Conservation (phyloP, 2,113 vertebrate genomes). For the Hemibagrus wyckioides region DNA sequence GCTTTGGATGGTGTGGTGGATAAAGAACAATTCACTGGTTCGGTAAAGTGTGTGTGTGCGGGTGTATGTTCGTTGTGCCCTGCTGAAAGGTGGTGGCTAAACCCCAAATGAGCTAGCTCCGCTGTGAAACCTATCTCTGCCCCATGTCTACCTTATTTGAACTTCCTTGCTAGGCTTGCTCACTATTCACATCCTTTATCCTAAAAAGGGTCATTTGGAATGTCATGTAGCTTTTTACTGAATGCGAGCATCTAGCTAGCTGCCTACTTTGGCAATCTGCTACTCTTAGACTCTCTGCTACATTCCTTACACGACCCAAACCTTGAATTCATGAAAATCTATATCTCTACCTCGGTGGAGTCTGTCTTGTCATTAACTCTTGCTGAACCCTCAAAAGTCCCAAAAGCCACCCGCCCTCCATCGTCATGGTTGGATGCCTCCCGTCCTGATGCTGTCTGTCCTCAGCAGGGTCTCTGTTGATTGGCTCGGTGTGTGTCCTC, state of each 20-base stretch:
- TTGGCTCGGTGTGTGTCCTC: slow-evolving; percentile 57
- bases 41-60: slow-evolving; percentile 43
- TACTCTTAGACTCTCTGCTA: not conserved
- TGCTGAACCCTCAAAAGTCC: slow-evolving; percentile 38
- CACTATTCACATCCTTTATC: slow-evolving; percentile 7
- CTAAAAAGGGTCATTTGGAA: slow-evolving; percentile 9
- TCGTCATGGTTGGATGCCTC: slow-evolving; percentile 53
- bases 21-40: slow-evolving; percentile 70
- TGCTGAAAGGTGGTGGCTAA: slow-evolving; percentile 52
- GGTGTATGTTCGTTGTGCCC: slow-evolving; percentile 41
- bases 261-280: not conserved
- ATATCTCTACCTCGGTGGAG: slow-evolving; percentile 25
- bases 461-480: slow-evolving; percentile 51
- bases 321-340: slow-evolving; percentile 24
- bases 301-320: not conserved
- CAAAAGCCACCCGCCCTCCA: slow-evolving; percentile 40
- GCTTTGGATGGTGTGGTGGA: slow-evolving; percentile 60
- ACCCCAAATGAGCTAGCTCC: slow-evolving; percentile 34
- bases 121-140: not conserved
- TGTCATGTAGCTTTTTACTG: slow-evolving; percentile 14
- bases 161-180: slow-evolving; percentile 21
- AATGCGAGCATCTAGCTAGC: not conserved
- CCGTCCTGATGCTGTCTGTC: slow-evolving; percentile 55
- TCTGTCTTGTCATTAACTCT: slow-evolving; percentile 36
- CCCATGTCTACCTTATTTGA: slow-evolving; percentile 37